Evolutionary conservation across 2,888 invertebrate genomes (phyloP).

Genomic region (Tethea ocularis): DNA sequence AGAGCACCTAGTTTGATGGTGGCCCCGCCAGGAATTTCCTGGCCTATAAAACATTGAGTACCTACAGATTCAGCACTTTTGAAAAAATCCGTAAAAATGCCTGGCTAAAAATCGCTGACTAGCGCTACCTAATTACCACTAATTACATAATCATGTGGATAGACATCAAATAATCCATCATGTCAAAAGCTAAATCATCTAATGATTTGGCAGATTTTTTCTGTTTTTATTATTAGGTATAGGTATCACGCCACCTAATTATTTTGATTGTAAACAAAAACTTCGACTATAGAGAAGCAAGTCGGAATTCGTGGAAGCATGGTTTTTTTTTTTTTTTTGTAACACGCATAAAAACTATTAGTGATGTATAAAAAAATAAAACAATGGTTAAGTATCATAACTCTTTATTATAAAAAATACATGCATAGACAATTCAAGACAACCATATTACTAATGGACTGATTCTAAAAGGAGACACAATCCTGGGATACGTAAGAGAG

Average conservation of each 20-base stretch:
- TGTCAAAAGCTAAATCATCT: not conserved
- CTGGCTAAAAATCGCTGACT: too few species aligned
- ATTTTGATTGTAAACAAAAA: not conserved
- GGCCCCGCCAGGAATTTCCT: too few species aligned
- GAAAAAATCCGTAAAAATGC: too few species aligned
- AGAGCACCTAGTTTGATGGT: too few species aligned
- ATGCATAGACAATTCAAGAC: conserved; percentile 33
- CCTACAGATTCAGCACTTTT: too few species aligned
- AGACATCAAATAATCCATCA: too few species aligned
- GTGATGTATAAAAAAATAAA: conserved; percentile 14
- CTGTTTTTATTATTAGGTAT: not conserved
- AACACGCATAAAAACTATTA: conserved; percentile 8
- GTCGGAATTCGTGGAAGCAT: not conserved
- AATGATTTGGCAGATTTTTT: conserved; percentile 1
- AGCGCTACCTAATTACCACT: too few species aligned
- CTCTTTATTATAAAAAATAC: conserved; percentile 46
- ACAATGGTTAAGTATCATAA: conserved; percentile 20
- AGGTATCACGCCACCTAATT: not conserved
- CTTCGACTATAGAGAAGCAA: not conserved
- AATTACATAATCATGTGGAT: too few species aligned
- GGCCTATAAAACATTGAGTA: too few species aligned
- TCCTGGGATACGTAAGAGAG: not conserved
- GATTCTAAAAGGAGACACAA: conserved; percentile 2
- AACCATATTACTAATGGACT: conserved; percentile 7
- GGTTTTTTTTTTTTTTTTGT: not conserved